Base-by-base conservation (phyloP, 2,797 vertebrate species). In the Microctenopoma lineatum region DNA sequence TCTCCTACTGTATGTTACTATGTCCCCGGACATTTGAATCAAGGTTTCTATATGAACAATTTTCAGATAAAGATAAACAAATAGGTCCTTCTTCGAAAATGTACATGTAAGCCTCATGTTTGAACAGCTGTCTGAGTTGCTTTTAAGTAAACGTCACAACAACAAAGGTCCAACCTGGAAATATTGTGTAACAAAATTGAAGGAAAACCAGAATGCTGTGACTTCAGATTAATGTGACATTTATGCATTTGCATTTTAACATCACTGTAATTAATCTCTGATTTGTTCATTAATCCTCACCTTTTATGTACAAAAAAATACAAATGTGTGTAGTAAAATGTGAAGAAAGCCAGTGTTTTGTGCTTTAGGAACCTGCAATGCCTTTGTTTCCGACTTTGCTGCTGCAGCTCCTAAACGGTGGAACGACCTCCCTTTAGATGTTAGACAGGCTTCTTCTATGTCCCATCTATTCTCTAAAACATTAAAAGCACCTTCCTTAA, bases 21-120 rank as follows among this genome's bases (percentile, higher is more conserved):
- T 54, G 56, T 50, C 34, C 25, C 50, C 76, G 26, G 15, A 75
- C 15, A 65, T 66, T 55, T 70, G 10, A 74, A 64, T 56, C 25
- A 13, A 70, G 21, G 10, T 68, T 58, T 59, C 12, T 7, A 16
- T 26, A 36, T n/a, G 13, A 36, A 54, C 39, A 52, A 8, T 54
- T 45, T 38, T 18, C 1, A 41, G 13, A 51, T 25, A 47, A 41
- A 27, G 5, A 47, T 4, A 1, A 7, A 54, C 12, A 7, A 2
- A 25, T 34, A 2, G 38, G 13, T 46, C 36, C 21, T 21, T 21
- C 21, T 21, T 21, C 54, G 34, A 50, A 44, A 2, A 7, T 57
- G 38, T 18, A 46, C 5, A 15, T 8, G 15, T 27, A 7, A 5
- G 11, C 9, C 15, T 52, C 25, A 29, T 29, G 7, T 47, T 12